These are phyloP conservation scores for Hydriomena furcata DNA, from an alignment of 2,888 invertebrate genomes.

Conservation along the genomic window DNA sequence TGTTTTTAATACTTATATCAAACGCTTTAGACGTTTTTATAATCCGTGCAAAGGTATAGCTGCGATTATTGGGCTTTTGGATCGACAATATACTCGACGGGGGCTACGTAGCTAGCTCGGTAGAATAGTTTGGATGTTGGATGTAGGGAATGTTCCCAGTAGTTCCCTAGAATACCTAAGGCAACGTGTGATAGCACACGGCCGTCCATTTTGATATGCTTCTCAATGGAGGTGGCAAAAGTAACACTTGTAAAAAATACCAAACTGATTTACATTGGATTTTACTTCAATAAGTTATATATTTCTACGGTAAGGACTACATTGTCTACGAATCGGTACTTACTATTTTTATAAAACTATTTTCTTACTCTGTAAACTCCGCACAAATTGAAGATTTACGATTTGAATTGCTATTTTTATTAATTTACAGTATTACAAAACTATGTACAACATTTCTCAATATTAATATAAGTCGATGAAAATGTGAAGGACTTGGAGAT, in stretches of 20 bases:
- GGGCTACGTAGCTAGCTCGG: constrained; percentile 38
- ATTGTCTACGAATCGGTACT: constrained; percentile 18
- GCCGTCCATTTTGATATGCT: constrained; percentile 52
- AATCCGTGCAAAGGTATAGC: constrained; percentile 56
- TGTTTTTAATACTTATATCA: constrained; percentile 75
- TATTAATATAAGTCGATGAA: constrained; percentile 33
- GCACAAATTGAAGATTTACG: constrained; percentile 34
- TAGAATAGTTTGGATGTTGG: constrained; percentile 34
- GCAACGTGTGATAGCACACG: constrained; percentile 49
- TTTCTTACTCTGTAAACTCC: constrained; percentile 25
- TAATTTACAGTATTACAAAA: constrained; percentile 28
- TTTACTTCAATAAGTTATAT: constrained; percentile 20
- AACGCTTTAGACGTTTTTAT: constrained; percentile 74
- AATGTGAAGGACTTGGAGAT: constrained; percentile 40
- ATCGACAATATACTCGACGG: constrained; percentile 68
- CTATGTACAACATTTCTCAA: constrained; percentile 17
- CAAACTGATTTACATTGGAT: constrained; percentile 17
- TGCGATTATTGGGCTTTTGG: constrained; percentile 58
- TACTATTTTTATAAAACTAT: constrained; percentile 34
- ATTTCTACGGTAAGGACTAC: constrained; percentile 17
- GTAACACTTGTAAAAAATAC: constrained; percentile 13
- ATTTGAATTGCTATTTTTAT: constrained; percentile 32
- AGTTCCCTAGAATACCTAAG: constrained; percentile 39
- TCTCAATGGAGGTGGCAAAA: constrained; percentile 22
- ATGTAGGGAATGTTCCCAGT: constrained; percentile 37